These are phyloP conservation scores for Trachops cirrhosus DNA, from an alignment of 2,797 vertebrate species.

Conservation along the genomic window DNA sequence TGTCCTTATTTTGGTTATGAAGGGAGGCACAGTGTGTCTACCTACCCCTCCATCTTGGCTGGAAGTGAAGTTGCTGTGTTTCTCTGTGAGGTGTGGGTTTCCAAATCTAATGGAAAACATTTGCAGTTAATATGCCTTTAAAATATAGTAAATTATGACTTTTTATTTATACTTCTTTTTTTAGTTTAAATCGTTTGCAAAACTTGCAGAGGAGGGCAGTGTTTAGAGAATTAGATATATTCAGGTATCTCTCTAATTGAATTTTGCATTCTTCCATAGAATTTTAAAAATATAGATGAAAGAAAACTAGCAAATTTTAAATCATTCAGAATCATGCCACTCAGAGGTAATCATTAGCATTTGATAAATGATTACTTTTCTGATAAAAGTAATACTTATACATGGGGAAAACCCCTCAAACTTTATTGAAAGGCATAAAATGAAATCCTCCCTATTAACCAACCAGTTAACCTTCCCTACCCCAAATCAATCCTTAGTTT, in stretches of 20 bases:
- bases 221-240: not conserved
- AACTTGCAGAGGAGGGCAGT: not conserved
- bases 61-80: not conserved
- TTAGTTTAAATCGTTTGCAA: not conserved
- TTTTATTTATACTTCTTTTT: not conserved
- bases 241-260: not conserved
- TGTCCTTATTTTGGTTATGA: no score
- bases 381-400: not conserved
- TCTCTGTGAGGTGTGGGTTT: not conserved
- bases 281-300: not conserved
- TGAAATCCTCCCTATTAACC: not conserved
- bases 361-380: no score
- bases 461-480: not conserved
- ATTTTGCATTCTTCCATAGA: conserved; percentile 18
- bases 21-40: no score
- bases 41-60: no score
- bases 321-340: not conserved
- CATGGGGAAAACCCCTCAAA: not conserved
- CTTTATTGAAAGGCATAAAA: not conserved
- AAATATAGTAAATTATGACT: not conserved
- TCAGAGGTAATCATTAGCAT: not conserved
- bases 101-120: not conserved
- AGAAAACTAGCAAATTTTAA: not conserved
- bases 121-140: conserved; percentile 34
- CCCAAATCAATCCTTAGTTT: not conserved